Conservation (phyloP, 2,888 invertebrate genomes). For the Zeuzera pyrina region DNA sequence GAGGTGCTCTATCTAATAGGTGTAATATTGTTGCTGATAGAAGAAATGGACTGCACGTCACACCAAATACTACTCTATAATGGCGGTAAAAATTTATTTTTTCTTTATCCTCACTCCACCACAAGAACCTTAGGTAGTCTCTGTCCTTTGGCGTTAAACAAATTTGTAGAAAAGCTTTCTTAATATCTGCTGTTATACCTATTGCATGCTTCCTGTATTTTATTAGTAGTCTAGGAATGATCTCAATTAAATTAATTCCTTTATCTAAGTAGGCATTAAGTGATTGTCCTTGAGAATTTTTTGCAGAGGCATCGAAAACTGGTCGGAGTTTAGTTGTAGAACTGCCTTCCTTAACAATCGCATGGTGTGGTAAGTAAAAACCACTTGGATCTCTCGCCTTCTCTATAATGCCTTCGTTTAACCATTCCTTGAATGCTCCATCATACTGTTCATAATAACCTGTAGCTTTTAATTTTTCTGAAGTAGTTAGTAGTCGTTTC, state of each 20-base stretch:
- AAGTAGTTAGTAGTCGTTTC: not conserved
- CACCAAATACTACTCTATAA: slow-evolving; percentile 8
- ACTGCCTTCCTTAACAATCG: slow-evolving; percentile 8
- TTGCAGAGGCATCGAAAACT: slow-evolving; percentile 11
- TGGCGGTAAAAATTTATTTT: slow-evolving; percentile 5
- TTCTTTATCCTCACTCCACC: slow-evolving; percentile 5
- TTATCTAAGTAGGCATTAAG: slow-evolving; percentile 9
- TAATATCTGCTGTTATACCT: slow-evolving; percentile 8
- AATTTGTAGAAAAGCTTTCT: slow-evolving; percentile 10
- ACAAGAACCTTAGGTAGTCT: slow-evolving; percentile 7
- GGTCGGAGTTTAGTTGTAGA: slow-evolving; percentile 8
- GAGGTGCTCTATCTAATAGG: not conserved
- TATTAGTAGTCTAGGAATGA: slow-evolving; percentile 9
- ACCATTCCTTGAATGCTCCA: slow-evolving; percentile 1
- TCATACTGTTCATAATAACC: not conserved
- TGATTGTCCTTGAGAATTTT: slow-evolving; percentile 8
- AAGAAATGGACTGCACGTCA: slow-evolving; percentile 4
- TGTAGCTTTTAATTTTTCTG: not conserved
- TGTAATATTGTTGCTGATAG: not conserved
- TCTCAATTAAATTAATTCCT: slow-evolving; percentile 9
- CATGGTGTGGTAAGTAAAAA: slow-evolving; percentile 7
- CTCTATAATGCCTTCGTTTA: slow-evolving; percentile 1
- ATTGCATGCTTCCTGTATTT: slow-evolving; percentile 8
- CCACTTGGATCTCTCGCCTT: not conserved
- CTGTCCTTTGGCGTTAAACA: slow-evolving; percentile 3